phyloP scores from a whole-genome alignment of 2,888 invertebrate genomes.

The Hartigia nigra region DNA sequence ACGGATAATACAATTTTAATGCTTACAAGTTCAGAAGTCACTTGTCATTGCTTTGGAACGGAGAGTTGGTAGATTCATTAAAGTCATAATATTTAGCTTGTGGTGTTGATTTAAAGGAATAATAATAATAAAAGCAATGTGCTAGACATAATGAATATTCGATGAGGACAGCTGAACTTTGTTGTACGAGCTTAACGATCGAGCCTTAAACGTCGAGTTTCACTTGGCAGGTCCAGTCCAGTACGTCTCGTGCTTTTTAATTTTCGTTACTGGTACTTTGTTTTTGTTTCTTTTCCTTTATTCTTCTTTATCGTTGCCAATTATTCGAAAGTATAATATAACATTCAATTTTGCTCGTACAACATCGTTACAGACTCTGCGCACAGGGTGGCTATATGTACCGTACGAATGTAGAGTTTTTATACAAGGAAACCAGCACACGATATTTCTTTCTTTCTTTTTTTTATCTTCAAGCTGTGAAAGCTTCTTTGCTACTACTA shows the following conservation, averaged over 20 bases:
- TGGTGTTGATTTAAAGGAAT: constrained; percentile 36
- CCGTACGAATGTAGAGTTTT: constrained; percentile 21
- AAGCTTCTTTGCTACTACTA: neutral
- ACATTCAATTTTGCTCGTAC: constrained; percentile 33
- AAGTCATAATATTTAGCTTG: constrained; percentile 39
- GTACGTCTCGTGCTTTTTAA: neutral
- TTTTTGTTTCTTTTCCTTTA: neutral
- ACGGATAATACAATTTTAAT: constrained; percentile 19
- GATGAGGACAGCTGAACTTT: neutral
- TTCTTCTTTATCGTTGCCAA: neutral
- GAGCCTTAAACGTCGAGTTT: neutral
- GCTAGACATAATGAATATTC: neutral
- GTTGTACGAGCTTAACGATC: neutral
- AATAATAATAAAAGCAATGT: constrained; percentile 18
- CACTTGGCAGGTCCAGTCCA: neutral
- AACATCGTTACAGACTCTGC: constrained; percentile 20
- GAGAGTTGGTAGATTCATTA: neutral
- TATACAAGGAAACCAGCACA: neutral
- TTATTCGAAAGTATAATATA: neutral
- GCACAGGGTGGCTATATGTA: constrained; percentile 23
- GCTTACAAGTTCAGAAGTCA: constrained; percentile 13
- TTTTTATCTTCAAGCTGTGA: neutral
- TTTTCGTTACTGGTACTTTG: neutral
- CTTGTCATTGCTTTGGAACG: neutral
- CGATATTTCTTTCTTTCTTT: neutral